Evolutionary conservation across 2,113 vertebrate genomes (phyloP).

Genomic region (Cyprinodon brontotheroides): DNA sequence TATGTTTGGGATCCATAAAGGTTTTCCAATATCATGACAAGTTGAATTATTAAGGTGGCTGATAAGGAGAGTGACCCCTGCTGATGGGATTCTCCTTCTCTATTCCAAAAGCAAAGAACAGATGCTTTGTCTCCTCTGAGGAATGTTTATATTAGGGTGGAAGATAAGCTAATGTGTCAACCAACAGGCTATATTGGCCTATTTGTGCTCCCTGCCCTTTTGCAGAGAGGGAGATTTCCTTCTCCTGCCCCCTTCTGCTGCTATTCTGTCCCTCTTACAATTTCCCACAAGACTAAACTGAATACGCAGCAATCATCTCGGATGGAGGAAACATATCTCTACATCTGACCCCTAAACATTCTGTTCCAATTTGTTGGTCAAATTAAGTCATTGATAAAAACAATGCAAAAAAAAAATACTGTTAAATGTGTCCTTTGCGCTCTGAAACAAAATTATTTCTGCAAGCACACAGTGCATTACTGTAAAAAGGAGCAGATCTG

Average conservation of each 20-base stretch:
- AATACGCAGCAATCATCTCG: conserved; percentile 51
- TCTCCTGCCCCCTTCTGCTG: conserved; percentile 12
- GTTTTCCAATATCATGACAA: conserved; percentile 8
- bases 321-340: conserved; percentile 40
- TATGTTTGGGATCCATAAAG: conserved; percentile 22
- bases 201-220: conserved; percentile 48
- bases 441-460: conserved; percentile 60
- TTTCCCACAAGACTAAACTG: conserved; percentile 45
- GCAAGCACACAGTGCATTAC: conserved; percentile 46
- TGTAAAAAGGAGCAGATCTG: conserved; percentile 53
- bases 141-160: conserved; percentile 42
- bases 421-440: conserved; percentile 50
- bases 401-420: conserved; percentile 48
- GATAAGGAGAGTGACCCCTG: conserved; percentile 19
- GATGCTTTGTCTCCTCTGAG: conserved; percentile 51
- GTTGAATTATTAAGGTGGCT: conserved; percentile 58
- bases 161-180: conserved; percentile 41
- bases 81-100: conserved; percentile 1
- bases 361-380: conserved; percentile 42
- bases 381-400: conserved; percentile 64
- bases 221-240: conserved; percentile 36
- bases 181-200: conserved; percentile 40
- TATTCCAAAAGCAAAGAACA: conserved; percentile 32
- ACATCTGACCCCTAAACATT: conserved; percentile 27
- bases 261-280: conserved; percentile 46